Percentiles rank a stretch among this genome's conserved stretches.
These are phyloP conservation scores for Salvelinus alpinus DNA, from an alignment of 2,113 vertebrate species.

Conservation along the genomic window DNA sequence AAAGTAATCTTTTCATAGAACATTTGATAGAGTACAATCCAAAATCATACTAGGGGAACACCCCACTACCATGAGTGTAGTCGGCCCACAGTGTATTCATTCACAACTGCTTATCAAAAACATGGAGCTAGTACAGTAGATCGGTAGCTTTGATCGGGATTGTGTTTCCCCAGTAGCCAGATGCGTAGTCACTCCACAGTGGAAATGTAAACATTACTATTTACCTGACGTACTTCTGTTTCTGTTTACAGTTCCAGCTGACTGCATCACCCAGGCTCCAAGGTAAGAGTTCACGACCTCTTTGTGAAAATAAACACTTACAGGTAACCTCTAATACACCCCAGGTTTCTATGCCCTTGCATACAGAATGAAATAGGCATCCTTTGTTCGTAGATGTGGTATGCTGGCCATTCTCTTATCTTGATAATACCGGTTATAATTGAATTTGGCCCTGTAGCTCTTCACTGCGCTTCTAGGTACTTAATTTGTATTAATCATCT, in stretches of 20 bases:
- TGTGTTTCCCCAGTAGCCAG: conserved; percentile 40
- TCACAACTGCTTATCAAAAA: conserved; percentile 40
- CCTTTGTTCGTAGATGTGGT: conserved; percentile 1
- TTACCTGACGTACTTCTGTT: conserved; percentile 59
- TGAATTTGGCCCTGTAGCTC: background rate
- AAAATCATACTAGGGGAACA: too few relatives aligned
- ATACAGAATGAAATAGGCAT: background rate
- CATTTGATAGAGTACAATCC: too few relatives aligned
- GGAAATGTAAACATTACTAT: conserved; percentile 69
- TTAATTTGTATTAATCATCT: background rate
- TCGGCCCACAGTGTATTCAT: conserved; percentile 24
- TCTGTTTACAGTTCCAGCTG: conserved; percentile 82
- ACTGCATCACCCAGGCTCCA: conserved; percentile 83
- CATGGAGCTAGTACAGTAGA: conserved; percentile 3
- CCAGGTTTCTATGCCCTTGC: background rate
- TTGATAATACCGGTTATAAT: background rate
- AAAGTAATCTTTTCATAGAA: too few relatives aligned
- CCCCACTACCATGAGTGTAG: background rate
- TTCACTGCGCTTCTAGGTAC: background rate
- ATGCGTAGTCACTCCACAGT: conserved; percentile 52
- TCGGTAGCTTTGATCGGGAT: conserved; percentile 38
- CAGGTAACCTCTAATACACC: background rate
- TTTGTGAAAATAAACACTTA: background rate
- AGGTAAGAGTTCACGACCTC: conserved; percentile 77
- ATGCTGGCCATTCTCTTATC: background rate